Percentiles rank a stretch among this genome's conserved stretches.
Conservation (phyloP, 2,888 invertebrate species). For the Druceiella hillmani region DNA sequence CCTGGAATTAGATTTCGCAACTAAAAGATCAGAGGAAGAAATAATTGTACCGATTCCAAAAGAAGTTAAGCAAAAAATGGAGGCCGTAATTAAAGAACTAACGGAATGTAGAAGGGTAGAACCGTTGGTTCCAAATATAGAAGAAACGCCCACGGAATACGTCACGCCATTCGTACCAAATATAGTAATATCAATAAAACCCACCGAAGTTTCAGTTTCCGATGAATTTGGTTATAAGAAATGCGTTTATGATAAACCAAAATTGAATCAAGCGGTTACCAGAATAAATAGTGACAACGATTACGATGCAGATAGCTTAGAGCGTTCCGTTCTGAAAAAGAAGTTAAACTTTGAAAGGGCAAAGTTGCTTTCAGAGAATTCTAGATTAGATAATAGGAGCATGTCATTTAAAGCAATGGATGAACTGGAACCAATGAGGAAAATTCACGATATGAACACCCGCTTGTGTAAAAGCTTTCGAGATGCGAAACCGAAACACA, state of each 20-base stretch:
- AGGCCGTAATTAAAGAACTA: slow-evolving; percentile 55
- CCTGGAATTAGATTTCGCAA: slow-evolving; percentile 1
- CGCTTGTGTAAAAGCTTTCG: slow-evolving; percentile 42
- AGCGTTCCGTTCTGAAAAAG: slow-evolving; percentile 33
- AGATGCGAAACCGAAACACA: too few species aligned
- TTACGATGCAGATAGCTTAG: slow-evolving; percentile 39
- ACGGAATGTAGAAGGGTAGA: slow-evolving; percentile 41
- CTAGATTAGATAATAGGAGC: slow-evolving; percentile 12
- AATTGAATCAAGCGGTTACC: too few species aligned
- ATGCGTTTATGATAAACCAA: too few species aligned
- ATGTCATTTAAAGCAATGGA: slow-evolving; percentile 28
- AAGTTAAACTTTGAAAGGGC: too few species aligned
- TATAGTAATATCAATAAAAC: slow-evolving; percentile 40
- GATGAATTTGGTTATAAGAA: too few species aligned
- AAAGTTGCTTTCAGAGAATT: too few species aligned
- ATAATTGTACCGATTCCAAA: slow-evolving; percentile 41
- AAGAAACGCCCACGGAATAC: slow-evolving; percentile 34
- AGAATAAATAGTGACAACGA: too few species aligned
- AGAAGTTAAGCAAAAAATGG: slow-evolving; percentile 56
- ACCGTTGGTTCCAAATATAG: slow-evolving; percentile 29
- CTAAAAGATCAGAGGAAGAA: too few species aligned
- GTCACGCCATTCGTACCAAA: slow-evolving; percentile 36
- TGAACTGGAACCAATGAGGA: slow-evolving; percentile 28
- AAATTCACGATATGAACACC: slow-evolving; percentile 31
- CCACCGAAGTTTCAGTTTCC: too few species aligned